Conservation (phyloP, 2,113 vertebrate species). For the Hemichromis elongatus region DNA sequence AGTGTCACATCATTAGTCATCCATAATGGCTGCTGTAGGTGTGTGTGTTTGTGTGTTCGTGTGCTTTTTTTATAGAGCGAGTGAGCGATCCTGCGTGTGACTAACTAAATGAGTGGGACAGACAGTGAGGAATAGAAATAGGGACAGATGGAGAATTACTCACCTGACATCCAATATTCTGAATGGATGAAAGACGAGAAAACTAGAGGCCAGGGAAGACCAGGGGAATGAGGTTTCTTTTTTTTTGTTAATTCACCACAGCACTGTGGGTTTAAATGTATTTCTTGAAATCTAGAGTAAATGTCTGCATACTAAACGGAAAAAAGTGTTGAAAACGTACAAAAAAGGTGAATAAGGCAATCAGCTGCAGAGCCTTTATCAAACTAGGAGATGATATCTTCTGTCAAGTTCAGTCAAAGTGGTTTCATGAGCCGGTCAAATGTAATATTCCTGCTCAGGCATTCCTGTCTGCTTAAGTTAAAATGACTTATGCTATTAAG, state of each 20-base stretch:
- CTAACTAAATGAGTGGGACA: neutral
- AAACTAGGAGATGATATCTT: neutral
- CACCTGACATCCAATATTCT: neutral
- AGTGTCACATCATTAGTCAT: conserved; percentile 7
- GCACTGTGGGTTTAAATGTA: neutral
- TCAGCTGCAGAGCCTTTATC: neutral
- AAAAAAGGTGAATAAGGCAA: neutral
- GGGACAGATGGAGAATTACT: neutral
- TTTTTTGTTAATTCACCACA: neutral
- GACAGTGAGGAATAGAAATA: neutral
- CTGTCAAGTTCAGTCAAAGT: neutral
- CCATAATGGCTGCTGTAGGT: neutral
- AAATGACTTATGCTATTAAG: neutral
- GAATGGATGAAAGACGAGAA: neutral
- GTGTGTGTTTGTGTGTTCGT: neutral
- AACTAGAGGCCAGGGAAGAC: neutral
- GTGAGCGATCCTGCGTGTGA: neutral
- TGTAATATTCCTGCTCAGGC: neutral
- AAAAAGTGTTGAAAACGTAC: neutral
- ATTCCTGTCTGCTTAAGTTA: neutral
- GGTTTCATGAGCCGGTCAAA: neutral
- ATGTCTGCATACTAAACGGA: neutral
- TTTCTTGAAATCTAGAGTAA: neutral
- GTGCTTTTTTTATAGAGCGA: neutral
- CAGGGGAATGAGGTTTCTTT: neutral